phyloP scores from a whole-genome alignment of 2,888 invertebrate species.

The Melinopterus prodromus region DNA sequence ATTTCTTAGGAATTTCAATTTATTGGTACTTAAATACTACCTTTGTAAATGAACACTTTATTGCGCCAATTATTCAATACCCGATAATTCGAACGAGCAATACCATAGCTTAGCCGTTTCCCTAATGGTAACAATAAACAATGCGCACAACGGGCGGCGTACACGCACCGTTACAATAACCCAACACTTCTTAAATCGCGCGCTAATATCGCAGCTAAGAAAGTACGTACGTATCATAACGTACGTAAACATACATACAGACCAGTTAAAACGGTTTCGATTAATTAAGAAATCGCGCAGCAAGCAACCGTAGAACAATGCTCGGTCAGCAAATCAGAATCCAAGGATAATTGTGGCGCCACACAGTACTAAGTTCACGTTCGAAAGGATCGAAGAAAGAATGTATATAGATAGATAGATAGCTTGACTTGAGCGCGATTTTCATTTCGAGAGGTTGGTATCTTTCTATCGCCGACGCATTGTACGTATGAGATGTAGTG shows the following conservation, averaged over 20 bases:
- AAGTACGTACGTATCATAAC: too few relatives aligned
- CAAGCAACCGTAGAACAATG: conserved; percentile 27
- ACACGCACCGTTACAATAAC: not conserved
- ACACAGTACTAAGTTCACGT: conserved; percentile 32
- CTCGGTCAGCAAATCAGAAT: conserved; percentile 29
- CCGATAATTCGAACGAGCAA: conserved; percentile 1
- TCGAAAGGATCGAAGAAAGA: not conserved
- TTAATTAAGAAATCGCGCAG: conserved; percentile 29
- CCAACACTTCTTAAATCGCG: not conserved
- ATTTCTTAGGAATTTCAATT: not conserved
- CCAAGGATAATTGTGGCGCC: conserved; percentile 36
- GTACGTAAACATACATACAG: not conserved
- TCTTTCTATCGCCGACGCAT: not conserved
- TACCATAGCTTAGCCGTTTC: not conserved
- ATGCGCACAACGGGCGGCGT: not conserved
- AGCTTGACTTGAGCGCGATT: too few relatives aligned
- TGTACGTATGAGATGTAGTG: not conserved
- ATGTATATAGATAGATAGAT: not conserved
- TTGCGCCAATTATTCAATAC: conserved; percentile 4
- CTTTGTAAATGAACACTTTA: not conserved
- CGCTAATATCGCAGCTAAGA: not conserved
- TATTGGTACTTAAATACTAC: not conserved
- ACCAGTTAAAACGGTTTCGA: conserved; percentile 20
- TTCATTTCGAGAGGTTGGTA: not conserved
- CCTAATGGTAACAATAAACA: not conserved